Percentiles rank a stretch among this genome's conserved stretches.
phyloP scores from a whole-genome alignment of 2,888 invertebrate species.

The Encarsia formosa region DNA sequence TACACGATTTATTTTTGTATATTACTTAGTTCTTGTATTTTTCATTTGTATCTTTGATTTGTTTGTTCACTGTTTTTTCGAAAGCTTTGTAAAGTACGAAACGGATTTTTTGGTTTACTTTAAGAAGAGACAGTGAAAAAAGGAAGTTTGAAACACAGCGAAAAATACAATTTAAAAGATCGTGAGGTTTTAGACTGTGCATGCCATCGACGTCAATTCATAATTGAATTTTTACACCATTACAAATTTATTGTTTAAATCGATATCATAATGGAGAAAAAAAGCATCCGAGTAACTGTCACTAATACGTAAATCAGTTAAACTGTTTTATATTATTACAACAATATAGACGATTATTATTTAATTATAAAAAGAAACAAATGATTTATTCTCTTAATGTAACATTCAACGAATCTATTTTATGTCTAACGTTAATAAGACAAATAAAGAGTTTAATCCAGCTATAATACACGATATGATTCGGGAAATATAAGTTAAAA shows the following conservation, averaged over 20 bases:
- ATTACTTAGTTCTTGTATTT: constrained; percentile 10
- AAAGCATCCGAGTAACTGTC: no score
- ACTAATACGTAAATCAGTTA: no score
- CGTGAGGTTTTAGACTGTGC: no score
- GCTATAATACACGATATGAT: constrained; percentile 5
- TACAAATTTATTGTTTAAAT: no score
- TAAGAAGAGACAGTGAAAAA: constrained; percentile 21
- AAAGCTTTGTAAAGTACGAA: constrained; percentile 6
- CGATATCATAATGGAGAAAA: no score
- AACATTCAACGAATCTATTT: constrained; percentile 7
- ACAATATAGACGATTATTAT: no score
- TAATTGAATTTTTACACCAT: no score
- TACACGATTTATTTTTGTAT: constrained; percentile 25
- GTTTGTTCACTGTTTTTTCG: constrained; percentile 8
- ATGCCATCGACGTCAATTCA: no score
- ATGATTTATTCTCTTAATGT: no score
- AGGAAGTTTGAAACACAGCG: constrained; percentile 19
- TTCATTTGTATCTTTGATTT: constrained; percentile 10
- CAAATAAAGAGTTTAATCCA: constrained; percentile 1
- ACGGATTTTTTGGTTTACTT: background rate
- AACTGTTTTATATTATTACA: background rate
- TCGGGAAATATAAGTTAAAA: constrained; percentile 23
- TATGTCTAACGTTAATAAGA: background rate
- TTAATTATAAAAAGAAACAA: no score
- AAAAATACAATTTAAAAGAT: no score